Evolutionary conservation across 2,113 vertebrate species (phyloP).

Genomic region (Crotalus tigris): DNA sequence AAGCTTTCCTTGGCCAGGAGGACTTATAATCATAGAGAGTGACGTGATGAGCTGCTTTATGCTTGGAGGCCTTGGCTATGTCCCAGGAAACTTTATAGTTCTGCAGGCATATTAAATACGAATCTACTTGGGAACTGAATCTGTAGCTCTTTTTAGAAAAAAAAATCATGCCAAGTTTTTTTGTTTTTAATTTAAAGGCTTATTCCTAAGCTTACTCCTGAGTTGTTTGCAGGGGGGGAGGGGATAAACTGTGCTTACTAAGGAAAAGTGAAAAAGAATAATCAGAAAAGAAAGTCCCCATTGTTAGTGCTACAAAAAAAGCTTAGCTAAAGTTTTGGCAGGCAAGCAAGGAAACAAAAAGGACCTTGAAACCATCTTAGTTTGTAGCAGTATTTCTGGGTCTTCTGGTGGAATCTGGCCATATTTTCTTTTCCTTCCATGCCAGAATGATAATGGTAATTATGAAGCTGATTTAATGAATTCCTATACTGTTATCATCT

Average conservation of each 20-base stretch:
- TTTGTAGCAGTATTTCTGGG: background rate
- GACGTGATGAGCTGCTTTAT: background rate
- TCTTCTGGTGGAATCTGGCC: no score
- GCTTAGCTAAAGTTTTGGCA: background rate
- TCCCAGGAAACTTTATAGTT: conserved; percentile 21
- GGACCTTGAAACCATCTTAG: background rate
- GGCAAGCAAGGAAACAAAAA: background rate
- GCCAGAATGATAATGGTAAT: background rate
- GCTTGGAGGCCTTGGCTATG: background rate
- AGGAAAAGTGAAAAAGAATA: background rate
- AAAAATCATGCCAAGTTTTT: background rate
- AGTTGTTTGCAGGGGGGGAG: background rate
- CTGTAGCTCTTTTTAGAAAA: no score
- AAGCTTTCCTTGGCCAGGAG: background rate
- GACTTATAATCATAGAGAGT: background rate
- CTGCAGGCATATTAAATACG: background rate
- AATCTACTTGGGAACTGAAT: background rate
- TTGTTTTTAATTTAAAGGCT: background rate
- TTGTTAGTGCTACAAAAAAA: background rate
- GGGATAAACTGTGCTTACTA: background rate
- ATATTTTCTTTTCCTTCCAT: background rate
- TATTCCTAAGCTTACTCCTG: background rate
- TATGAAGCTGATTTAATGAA: background rate
- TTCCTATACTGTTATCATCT: background rate
- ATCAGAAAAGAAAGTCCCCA: background rate